phyloP scores from a whole-genome alignment of 2,888 invertebrate species.

The Xanthorhoe spadicearia region DNA sequence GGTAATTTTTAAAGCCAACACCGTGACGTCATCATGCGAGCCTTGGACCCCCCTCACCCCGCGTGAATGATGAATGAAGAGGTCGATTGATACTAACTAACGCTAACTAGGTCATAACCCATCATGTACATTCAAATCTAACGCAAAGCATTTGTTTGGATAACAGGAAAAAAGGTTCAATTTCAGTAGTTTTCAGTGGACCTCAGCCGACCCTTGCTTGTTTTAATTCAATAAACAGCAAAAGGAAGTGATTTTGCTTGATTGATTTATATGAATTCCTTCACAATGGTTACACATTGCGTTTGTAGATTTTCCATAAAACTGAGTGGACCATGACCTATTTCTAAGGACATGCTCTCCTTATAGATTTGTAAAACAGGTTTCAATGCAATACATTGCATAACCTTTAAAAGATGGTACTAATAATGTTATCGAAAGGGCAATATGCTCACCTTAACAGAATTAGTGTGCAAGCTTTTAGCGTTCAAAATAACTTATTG shows the following conservation, averaged over 20 bases:
- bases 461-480: too few relatives aligned
- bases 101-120: conserved; percentile 55
- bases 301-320: neutral
- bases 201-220: neutral
- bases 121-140: conserved; percentile 24
- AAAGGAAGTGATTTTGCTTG: neutral
- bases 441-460: too few relatives aligned
- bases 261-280: neutral
- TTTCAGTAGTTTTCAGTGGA: neutral
- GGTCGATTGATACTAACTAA: conserved; percentile 64
- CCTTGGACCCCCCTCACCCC: conserved; percentile 64
- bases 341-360: conserved; percentile 19
- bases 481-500: too few relatives aligned
- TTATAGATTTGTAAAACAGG: conserved; percentile 1
- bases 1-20: conserved; percentile 70
- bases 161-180: neutral
- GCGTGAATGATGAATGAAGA: conserved; percentile 79
- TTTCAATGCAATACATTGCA: neutral
- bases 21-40: conserved; percentile 71
- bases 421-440: too few relatives aligned
- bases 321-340: conserved; percentile 14
- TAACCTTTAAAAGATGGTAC: neutral
- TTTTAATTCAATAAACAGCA: too few relatives aligned
- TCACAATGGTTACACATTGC: neutral
- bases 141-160: neutral